Base-by-base conservation (phyloP, 2,797 vertebrate genomes). In the Lithobates sylvaticus region DNA sequence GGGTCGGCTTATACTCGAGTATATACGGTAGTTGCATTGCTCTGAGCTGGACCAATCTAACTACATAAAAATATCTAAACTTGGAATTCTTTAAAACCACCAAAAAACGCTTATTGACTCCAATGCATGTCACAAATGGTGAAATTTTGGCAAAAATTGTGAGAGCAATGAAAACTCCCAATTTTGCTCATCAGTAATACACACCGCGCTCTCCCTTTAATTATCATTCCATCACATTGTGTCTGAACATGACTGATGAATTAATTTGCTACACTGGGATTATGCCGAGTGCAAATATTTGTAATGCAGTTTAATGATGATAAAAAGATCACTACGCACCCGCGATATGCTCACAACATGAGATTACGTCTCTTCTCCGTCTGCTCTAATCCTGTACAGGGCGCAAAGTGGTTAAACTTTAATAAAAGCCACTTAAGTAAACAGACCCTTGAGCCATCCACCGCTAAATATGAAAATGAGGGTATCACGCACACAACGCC, bases 381-480 rank as follows among this genome's bases (percentile, higher is more conserved):
- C 23, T 50, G 27, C 58, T 23, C 5, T 13, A 23, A 39, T 44
- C 29, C 42, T 26, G 12, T 44, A 1, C 36, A n/a, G 9, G 72
- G 21, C 10, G 1, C 0, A 27, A 69, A 77, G 10, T 16, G 18
- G 80, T 86, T 86, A 83, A 86, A 82, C 29, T 29, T 16, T 42
- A 65, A 50, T 34, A 15, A 3, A 34, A 82, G 13, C 39, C 68
- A 73, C 58, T 83, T 73, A 50, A 54, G 61, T 83, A 83, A 87
- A 87, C 68, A 83, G 70, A 2, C 42, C 69, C 81, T 74, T 29
- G 75, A 87, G 81, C 54, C 80, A 73, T 73, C 77, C 75, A 72
- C 65, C 58, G 26, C 50, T 83, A 87, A 83, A 83, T 86, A 83
- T 86, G 80, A 86, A 86, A 83, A 83, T 78, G 58, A 83, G 80